Evolutionary conservation across 2,797 vertebrate genomes (phyloP).

Genomic region (Esox lucius): DNA sequence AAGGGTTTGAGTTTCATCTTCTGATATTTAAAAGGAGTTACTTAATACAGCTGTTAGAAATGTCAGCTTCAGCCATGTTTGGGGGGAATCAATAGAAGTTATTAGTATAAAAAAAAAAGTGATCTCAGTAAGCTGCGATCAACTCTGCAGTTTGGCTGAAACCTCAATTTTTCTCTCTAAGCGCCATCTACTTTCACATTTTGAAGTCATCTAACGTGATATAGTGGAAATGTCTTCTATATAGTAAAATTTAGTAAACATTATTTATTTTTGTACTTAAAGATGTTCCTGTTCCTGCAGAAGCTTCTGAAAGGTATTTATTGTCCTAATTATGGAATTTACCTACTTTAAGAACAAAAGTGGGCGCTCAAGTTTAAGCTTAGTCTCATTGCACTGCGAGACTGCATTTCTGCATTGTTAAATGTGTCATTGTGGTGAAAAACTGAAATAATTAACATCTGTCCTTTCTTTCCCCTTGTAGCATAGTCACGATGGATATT

Average conservation of each 20-base stretch:
- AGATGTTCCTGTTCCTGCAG: neutral
- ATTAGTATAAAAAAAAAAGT: too few species aligned
- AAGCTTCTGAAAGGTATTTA: neutral
- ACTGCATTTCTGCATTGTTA: neutral
- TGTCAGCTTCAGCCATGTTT: too few species aligned
- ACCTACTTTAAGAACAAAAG: neutral
- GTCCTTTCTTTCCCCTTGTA: neutral
- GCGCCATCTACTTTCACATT: too few species aligned
- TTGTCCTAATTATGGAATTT: neutral
- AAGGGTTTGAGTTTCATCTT: neutral
- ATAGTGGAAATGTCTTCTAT: too few species aligned
- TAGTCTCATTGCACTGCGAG: neutral
- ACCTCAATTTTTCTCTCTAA: too few species aligned
- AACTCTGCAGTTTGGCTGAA: too few species aligned
- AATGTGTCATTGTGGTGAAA: neutral
- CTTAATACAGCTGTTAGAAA: too few species aligned
- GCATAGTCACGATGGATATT: neutral
- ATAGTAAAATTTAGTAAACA: too few species aligned
- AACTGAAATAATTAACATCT: neutral
- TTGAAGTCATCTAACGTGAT: too few species aligned
- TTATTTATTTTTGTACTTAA: neutral
- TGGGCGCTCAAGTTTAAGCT: neutral
- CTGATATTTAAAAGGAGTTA: neutral
- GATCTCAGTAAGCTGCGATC: too few species aligned
- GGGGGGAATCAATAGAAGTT: too few species aligned